Conservation (phyloP, 2,113 vertebrate genomes). For the Ondatra zibethicus region DNA sequence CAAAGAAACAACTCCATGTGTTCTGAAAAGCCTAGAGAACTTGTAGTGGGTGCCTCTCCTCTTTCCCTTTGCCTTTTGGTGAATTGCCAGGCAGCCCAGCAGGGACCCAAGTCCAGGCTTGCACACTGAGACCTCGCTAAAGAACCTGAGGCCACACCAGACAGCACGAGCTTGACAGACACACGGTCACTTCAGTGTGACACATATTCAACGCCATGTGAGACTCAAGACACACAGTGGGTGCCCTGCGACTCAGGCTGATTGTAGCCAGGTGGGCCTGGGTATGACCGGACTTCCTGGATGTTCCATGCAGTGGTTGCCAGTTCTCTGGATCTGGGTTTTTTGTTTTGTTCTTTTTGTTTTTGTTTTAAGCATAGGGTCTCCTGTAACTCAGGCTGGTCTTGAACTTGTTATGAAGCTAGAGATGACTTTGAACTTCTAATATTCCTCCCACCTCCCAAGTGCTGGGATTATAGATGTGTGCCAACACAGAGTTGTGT, state of each 20-base stretch:
- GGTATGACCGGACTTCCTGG: background rate
- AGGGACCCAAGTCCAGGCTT: background rate
- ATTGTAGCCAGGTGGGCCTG: too few species aligned
- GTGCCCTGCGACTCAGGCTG: background rate
- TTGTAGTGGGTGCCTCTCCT: too few species aligned
- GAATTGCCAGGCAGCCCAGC: background rate
- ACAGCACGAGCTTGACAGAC: background rate
- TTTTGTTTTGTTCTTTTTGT: too few species aligned
- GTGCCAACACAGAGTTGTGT: background rate
- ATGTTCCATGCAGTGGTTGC: too few species aligned
- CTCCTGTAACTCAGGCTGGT: background rate
- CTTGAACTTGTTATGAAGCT: background rate
- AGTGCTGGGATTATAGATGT: background rate
- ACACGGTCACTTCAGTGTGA: background rate
- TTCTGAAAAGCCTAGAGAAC: background rate
- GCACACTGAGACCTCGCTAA: background rate
- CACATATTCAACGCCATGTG: too few species aligned
- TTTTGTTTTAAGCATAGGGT: background rate
- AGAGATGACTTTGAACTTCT: background rate
- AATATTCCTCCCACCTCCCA: background rate
- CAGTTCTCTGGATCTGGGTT: background rate
- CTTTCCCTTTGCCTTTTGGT: too few species aligned
- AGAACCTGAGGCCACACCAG: background rate
- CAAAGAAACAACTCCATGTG: background rate
- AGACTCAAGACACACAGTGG: background rate